Evolutionary conservation across 2,888 invertebrate species (phyloP), one percentile per base, ranked within the genome.

Genomic region (Tyria jacobaeae): DNA sequence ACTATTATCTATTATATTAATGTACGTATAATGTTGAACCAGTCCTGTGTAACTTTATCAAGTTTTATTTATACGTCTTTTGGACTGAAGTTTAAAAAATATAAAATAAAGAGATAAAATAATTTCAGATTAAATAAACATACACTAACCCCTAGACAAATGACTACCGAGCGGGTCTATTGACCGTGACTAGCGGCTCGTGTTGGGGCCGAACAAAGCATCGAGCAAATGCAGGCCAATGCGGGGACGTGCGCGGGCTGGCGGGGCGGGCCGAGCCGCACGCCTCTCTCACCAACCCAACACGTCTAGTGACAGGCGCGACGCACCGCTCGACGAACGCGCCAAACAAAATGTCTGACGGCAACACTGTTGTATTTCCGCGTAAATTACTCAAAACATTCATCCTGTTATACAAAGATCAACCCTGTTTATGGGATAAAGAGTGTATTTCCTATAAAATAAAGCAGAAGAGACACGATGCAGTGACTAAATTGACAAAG

Each of bases 261-360:
- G 54, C 17, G 53, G 27, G 21, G 50, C 21, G 5, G 52, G 41
- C 15, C 48, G 35, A 51, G 57, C 51, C 12, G 17, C 66, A 57
- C 68, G 56, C 39, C 61, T 61, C 66, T 69, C 66, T 57, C 60
- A 54, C 60, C 56, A 69, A 64, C 65, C 74, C 75, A 80, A 77
- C 84, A 80, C 71, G 79, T 73, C 77, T 85, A 90, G 90, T 89
- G 82, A 86, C 83, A 81, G 82, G 90, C 87, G 86, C 89, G 87
- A 71, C 90, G 87, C 88, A 83, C 87, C 71, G 88, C 86, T 86
- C 76, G 84, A 5, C 86, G 78, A 81, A 85, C 87, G 86, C 60
- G 58, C 57, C 66, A 60, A 69, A 73, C 82, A 82, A 79, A 61
- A 86, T 87, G 87, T 78, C 83, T 48, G 82, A 84, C 61, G 64